phyloP scores from a whole-genome alignment of 2,113 vertebrate genomes.

The Dipodomys spectabilis region DNA sequence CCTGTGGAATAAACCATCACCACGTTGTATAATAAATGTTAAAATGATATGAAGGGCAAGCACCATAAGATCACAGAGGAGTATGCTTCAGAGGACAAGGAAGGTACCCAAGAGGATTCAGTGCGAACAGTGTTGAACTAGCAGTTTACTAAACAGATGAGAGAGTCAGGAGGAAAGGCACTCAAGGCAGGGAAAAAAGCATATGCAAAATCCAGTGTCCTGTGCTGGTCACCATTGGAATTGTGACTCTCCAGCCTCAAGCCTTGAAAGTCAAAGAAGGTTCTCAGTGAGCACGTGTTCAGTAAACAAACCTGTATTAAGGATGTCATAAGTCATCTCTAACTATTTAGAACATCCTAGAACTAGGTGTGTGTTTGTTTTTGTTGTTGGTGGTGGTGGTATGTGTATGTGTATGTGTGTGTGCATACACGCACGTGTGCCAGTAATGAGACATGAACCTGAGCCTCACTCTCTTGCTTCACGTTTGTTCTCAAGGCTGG shows the following conservation, averaged over 20 bases:
- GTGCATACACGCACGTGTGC: too few relatives aligned
- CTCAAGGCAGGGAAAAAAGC: background rate
- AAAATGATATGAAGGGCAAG: background rate
- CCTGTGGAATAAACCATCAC: background rate
- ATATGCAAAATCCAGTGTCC: background rate
- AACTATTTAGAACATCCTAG: background rate
- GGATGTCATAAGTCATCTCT: too few relatives aligned
- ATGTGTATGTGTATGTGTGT: too few relatives aligned
- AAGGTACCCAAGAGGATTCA: background rate
- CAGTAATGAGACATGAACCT: too few relatives aligned
- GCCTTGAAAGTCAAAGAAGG: background rate
- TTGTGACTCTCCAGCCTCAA: background rate
- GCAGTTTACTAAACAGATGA: background rate
- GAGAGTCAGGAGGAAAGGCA: background rate
- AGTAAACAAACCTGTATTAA: background rate
- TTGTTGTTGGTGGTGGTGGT: too few relatives aligned
- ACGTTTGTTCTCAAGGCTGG: too few relatives aligned
- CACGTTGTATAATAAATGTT: background rate
- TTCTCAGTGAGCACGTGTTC: background rate
- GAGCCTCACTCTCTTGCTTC: too few relatives aligned
- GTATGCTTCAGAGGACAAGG: rapidly evolving
- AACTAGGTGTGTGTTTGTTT: too few relatives aligned
- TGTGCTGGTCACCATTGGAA: background rate
- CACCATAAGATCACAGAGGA: background rate
- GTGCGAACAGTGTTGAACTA: background rate